phyloP scores from a whole-genome alignment of 2,888 invertebrate genomes.

The Gastracanthus pulcherrimus region DNA sequence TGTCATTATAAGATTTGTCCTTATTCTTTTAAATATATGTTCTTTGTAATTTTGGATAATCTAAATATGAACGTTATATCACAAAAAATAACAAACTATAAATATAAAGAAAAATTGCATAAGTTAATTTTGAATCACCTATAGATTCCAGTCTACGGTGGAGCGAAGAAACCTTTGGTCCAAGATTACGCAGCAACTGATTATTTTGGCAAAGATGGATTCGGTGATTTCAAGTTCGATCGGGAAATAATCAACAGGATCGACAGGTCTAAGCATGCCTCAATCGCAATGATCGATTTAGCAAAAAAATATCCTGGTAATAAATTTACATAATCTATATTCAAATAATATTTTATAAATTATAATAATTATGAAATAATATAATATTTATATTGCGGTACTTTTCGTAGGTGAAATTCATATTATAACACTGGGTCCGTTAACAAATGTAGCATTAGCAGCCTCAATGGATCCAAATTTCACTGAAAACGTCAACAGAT shows the following conservation, averaged over 20 bases:
- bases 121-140: no score
- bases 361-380: not conserved
- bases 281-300: conserved; percentile 75
- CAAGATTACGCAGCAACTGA: conserved; percentile 62
- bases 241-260: conserved; percentile 68
- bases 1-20: no score
- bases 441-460: conserved; percentile 81
- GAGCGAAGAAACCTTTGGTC: conserved; percentile 72
- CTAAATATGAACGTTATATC: no score
- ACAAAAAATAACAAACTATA: no score
- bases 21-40: no score
- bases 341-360: not conserved
- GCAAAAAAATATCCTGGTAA: conserved; percentile 72
- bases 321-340: no score
- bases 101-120: no score
- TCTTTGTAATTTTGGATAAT: no score
- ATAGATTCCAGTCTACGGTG: conserved; percentile 79
- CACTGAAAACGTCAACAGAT: conserved; percentile 65
- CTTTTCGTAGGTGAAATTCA: conserved; percentile 71
- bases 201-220: conserved; percentile 78
- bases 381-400: not conserved
- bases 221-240: conserved; percentile 78
- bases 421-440: conserved; percentile 78
- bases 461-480: conserved; percentile 75
- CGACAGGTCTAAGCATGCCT: conserved; percentile 75